A percentile compares a stretch with the other conserved stretches of the same genome.
phyloP scores from a whole-genome alignment of 2,888 invertebrate species.

The Idaea dimidiata region DNA sequence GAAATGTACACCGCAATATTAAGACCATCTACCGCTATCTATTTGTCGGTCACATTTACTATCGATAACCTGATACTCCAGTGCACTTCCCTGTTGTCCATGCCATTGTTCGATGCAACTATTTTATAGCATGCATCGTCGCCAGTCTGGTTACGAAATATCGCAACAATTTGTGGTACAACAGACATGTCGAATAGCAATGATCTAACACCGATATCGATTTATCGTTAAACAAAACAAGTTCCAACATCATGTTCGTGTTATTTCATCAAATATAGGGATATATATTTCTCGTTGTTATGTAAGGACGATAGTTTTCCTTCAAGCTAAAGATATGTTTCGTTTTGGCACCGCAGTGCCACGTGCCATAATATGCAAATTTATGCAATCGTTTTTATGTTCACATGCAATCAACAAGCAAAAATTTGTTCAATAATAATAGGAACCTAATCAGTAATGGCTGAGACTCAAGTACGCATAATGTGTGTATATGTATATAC shows the following conservation, averaged over 20 bases:
- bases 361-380: background rate
- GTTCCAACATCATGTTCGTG: background rate
- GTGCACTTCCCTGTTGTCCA: slow-evolving; percentile 35
- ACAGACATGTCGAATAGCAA: background rate
- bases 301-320: background rate
- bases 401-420: background rate
- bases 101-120: slow-evolving; percentile 30
- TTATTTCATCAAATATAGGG: slow-evolving; percentile 8
- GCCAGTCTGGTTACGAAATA: slow-evolving; percentile 27
- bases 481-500: no score
- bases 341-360: background rate
- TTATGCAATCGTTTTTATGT: background rate
- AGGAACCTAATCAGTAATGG: no score
- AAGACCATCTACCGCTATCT: background rate
- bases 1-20: background rate
- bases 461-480: no score
- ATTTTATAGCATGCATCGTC: slow-evolving; percentile 17
- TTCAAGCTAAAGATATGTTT: background rate
- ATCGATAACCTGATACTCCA: slow-evolving; percentile 32
- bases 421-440: background rate
- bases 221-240: background rate
- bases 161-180: slow-evolving; percentile 28
- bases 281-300: slow-evolving; percentile 15
- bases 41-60: slow-evolving; percentile 16
- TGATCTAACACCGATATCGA: background rate